phyloP scores from a whole-genome alignment of 2,888 invertebrate genomes.

The Trachelus troglodyta region DNA sequence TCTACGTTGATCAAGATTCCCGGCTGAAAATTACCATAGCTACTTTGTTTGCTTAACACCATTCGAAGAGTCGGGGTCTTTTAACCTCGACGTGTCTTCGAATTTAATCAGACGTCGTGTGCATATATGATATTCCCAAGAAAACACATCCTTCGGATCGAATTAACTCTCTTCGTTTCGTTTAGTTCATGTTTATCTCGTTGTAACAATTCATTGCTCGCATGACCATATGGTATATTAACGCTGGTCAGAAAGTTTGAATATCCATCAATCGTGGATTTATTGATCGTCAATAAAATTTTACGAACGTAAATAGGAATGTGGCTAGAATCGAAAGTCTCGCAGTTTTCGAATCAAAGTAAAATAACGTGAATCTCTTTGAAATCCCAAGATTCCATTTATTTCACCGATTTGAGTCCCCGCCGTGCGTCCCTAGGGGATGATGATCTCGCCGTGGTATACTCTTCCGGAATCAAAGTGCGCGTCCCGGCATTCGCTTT shows the following conservation, averaged over 20 bases:
- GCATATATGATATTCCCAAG: not conserved
- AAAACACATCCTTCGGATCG: not conserved
- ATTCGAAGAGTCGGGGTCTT: not conserved
- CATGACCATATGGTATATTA: not conserved
- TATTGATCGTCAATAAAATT: not conserved
- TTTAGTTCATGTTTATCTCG: not conserved
- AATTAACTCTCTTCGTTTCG: not conserved
- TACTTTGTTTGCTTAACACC: not conserved
- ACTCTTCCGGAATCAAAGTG: not conserved
- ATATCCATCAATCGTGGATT: not conserved
- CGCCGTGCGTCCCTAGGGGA: not conserved
- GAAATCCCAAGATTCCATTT: not conserved
- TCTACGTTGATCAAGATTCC: not conserved
- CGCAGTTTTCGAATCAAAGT: not conserved
- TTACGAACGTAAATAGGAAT: not conserved
- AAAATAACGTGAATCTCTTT: not conserved
- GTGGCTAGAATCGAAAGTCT: not conserved
- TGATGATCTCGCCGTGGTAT: not conserved
- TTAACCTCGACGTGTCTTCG: not conserved
- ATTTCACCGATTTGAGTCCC: not conserved
- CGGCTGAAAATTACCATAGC: not conserved
- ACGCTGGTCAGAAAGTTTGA: too few relatives aligned
- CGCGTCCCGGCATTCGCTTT: not conserved
- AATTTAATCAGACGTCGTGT: not conserved
- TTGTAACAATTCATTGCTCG: not conserved